A percentile compares a stretch with the other conserved stretches of the same genome.
phyloP scores from a whole-genome alignment of 2,113 vertebrate genomes.

The Turdus rufiventris region DNA sequence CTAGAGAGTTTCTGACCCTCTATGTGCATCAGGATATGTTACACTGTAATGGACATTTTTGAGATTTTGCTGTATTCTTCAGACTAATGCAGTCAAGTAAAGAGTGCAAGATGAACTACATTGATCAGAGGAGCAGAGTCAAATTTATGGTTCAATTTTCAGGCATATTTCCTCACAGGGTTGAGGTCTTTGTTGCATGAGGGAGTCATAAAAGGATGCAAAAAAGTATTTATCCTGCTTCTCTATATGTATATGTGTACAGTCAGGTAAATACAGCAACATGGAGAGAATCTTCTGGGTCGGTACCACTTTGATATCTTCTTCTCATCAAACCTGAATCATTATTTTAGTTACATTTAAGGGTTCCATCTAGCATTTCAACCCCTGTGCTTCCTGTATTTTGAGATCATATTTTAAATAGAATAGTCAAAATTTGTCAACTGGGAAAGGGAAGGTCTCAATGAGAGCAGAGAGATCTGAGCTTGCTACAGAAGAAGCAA shows the following conservation, averaged over 20 bases:
- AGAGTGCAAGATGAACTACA: neutral
- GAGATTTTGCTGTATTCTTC: neutral
- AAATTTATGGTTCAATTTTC: neutral
- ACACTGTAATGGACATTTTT: neutral
- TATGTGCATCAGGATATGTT: neutral
- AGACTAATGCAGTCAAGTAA: neutral
- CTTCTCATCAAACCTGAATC: neutral
- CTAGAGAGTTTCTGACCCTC: neutral
- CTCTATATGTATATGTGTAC: neutral
- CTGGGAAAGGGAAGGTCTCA: neutral
- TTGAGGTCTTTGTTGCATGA: neutral
- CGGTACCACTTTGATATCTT: neutral
- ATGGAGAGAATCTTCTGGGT: neutral
- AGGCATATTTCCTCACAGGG: neutral
- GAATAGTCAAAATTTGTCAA: neutral
- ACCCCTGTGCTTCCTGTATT: neutral
- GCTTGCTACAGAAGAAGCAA: neutral
- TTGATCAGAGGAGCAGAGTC: neutral
- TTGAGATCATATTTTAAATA: neutral
- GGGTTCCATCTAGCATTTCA: neutral
- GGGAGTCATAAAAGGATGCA: neutral
- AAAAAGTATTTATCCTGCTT: neutral
- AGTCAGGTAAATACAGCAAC: neutral
- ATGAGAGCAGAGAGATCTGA: neutral
- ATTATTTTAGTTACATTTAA: neutral